A percentile compares a stretch with the other conserved stretches of the same genome.
These are phyloP conservation scores for Chrosomus eos DNA, from an alignment of 2,797 vertebrate species.

Conservation along the genomic window DNA sequence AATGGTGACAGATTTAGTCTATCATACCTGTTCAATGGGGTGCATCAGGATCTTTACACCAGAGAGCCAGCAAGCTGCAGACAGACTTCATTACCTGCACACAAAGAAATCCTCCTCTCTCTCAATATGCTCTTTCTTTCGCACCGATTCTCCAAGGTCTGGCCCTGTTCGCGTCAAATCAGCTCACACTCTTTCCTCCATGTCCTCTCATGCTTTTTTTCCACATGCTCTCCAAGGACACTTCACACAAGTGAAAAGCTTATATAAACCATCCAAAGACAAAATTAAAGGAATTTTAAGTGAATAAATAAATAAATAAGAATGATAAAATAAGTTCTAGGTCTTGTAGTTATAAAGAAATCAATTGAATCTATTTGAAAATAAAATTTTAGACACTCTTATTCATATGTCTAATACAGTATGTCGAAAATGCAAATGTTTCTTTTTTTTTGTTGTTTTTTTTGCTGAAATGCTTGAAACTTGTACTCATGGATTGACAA, in stretches of 20 bases:
- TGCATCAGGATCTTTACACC: slow-evolving; percentile 33
- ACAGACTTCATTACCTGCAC: slow-evolving; percentile 42
- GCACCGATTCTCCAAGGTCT: slow-evolving; percentile 34
- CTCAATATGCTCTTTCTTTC: slow-evolving; percentile 16
- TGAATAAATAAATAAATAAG: no score
- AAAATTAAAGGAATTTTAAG: no score
- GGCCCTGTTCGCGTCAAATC: slow-evolving; percentile 18
- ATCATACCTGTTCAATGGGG: neutral
- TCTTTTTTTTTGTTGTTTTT: no score
- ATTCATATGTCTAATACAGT: no score
- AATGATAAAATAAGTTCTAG: no score
- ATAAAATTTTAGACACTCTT: no score
- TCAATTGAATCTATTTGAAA: no score
- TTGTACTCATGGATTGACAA: neutral
- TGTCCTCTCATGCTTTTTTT: neutral
- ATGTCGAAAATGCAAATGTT: no score
- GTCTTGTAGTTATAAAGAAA: no score
- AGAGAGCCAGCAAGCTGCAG: slow-evolving; percentile 4
- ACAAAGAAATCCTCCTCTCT: slow-evolving; percentile 25
- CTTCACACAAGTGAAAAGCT: neutral
- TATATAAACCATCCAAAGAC: slow-evolving; percentile 20
- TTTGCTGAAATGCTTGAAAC: no score
- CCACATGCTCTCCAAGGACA: slow-evolving; percentile 25
- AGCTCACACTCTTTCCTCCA: slow-evolving; percentile 7
- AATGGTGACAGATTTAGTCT: slow-evolving; percentile 26